Base-by-base conservation (phyloP, 2,888 invertebrate species). In the Neoscelio sp. region DNA sequence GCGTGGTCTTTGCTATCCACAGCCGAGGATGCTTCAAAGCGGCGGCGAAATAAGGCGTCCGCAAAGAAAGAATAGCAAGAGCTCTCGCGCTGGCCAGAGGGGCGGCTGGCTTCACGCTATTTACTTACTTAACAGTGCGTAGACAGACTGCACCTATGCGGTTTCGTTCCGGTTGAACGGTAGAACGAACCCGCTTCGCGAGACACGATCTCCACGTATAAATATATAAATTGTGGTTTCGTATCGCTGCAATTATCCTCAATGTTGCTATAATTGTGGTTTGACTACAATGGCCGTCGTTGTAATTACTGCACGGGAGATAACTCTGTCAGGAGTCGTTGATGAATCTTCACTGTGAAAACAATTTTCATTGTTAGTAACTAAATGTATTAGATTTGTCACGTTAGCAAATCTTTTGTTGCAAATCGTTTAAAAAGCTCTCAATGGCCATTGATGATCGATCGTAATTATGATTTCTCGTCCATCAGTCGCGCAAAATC, bases 141-240 rank as follows among this genome's bases (percentile, higher is more conserved):
- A 65, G 71, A 80, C 80, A 50, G 74, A 75, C 84, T 70, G 78
- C 73, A 77, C 67, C 80, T 79, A 70, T 80, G 71, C 68, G 84
- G 70, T 84, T 85, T 84, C 82, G 85, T 85, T 82, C 74, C 82
- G 82, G 70, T 70, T 80, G 71, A 78, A 78, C 74, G 81, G 62
- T 67, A 70, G 73, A 81, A 80, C 82, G 76, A 80, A 80, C 79
- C 62, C 60, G 80, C 38, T 18, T 35, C 33, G 40, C 38, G 44
- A 15, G 56, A 33, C 35, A 12, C 26, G 26, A 68, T 46, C 30
- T 13, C 2, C 18, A 8, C 33, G 38, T 17, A 20, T 15, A 65
- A 28, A 50, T 35, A 42, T 48, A 62, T 62, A 62, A 60, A 60
- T 44, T 44, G 44, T 40, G 30, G 44, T 23, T 23, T 23, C 23